A percentile compares a stretch with the other conserved stretches of the same genome.
Evolutionary conservation across 1,140 invertebrate species (phyloP).

Genomic region (Rhyacophila brunnea): DNA sequence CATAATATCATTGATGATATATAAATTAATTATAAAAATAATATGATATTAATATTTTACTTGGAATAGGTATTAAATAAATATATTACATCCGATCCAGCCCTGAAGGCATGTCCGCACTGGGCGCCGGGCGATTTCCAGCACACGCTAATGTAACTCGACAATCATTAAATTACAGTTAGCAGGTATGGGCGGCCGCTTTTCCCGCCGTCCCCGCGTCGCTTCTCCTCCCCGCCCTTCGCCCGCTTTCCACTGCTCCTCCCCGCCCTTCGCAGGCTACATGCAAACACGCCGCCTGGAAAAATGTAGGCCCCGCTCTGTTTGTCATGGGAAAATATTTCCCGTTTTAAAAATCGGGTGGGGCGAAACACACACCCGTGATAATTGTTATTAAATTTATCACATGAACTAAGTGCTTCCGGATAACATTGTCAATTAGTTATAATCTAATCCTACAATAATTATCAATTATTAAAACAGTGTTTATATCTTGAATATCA

Average conservation of each 20-base stretch:
- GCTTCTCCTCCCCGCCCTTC: neutral
- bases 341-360: constrained; percentile 24
- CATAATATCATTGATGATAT: too few species aligned
- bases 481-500: too few species aligned
- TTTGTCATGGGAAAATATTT: constrained; percentile 34
- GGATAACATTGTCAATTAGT: too few species aligned
- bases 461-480: too few species aligned
- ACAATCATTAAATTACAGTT: constrained; percentile 36
- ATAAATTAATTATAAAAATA: too few species aligned
- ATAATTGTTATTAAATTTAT: too few species aligned
- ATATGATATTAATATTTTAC: too few species aligned
- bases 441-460: too few species aligned
- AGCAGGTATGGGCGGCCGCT: constrained; percentile 19
- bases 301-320: constrained; percentile 33
- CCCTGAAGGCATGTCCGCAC: neutral
- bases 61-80: too few species aligned
- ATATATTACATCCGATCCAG: too few species aligned
- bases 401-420: too few species aligned
- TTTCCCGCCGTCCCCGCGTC: neutral
- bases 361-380: constrained; percentile 18
- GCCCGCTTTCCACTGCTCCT: neutral
- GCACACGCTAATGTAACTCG: constrained; percentile 21
- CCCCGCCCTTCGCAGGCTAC: constrained; percentile 11
- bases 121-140: neutral
- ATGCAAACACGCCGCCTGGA: constrained; percentile 33